Base-by-base conservation (phyloP, 1,140 invertebrate genomes). In the Neodiprion lecontei region DNA sequence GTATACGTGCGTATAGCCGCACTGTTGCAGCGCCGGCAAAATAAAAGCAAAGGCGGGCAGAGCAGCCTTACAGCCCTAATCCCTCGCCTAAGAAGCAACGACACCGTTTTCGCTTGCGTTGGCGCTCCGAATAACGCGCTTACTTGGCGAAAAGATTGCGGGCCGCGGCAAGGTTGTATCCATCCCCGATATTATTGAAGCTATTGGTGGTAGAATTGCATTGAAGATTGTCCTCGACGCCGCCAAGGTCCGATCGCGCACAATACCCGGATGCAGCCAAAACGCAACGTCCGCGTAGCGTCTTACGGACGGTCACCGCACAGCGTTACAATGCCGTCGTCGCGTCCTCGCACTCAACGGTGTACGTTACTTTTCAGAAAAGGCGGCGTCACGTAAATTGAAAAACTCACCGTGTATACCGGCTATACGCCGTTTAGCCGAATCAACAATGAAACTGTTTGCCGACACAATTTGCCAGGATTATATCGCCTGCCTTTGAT, bases 361-460 rank as follows among this genome's bases (percentile, higher is more conserved):
- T 88, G 86, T 89, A 87, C 84, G 88, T 89, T 89, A 88, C 88
- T 87, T 87, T 87, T 87, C 82, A 87, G 83, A 86, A 87, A 87
- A 79, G 84, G 84, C 86, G 85, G 82, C 80, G 84, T 87, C 82
- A 88, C 84, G 86, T 88, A 88, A 87, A 88, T 61, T 61, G 11
- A 5, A 61, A 61, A 61, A 40, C 28, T 40, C 28, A 2, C 5
- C 28, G 28, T 40, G 4, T 5, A 2, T 40, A 40, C 28, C 28
- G 1, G 28, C 79, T 80, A 79, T 77, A 79, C 78, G 79, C 73
- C 78, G 75, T 74, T 80, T 79, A 77, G 80, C 76, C 81, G 53
- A 68, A 48, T 70, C 75, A 76, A 88, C 86, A 88, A 88, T 85
- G 81, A 69, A 72, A 69, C 61, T 86, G 84, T 88, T 88, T 87